Base-by-base conservation (phyloP, 2,113 vertebrate species). In the Pachypanchax playfairii region DNA sequence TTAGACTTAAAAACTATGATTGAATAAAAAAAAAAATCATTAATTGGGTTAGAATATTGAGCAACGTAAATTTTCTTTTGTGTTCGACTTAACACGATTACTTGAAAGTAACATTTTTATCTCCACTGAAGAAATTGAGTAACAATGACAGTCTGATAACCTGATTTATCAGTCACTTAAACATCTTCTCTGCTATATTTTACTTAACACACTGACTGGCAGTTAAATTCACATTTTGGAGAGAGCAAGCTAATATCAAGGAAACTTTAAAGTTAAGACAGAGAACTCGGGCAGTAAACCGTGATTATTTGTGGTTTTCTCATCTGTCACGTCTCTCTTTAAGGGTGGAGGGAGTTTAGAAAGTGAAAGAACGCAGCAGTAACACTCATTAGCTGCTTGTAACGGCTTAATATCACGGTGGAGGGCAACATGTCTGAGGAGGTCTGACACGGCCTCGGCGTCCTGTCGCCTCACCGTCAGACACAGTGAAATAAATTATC, bases 401-500 rank as follows among this genome's bases (percentile, higher is more conserved):
- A 83, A 82, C 61, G 26, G 76, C 80, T 88, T 87, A 82, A 88
- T 89, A 81, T 77, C 75, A 47, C 65, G 51, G 55, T 55, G 65
- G 72, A 80, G 86, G 80, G 79, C 84, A 63, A 78, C 82, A 82
- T 85, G 83, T 85, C 81, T 64, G 65, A 38, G 84, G 73, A 59
- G 80, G 80, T 80, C 75, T 75, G 84, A 85, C 73, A 82, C 36
- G 35, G 81, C 56, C 75, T 63, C 73, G 58, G 52, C 59, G 56
- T 84, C 81, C 79, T 76, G 85, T 77, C 88, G 73, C 56, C 68
- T 76, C 80, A 7, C 81, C 73, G 60, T 80, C 83, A 79, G 76
- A 84, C 87, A 73, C 81, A 71, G 61, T 26, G 70, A 88, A 82
- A 89, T 89, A 90, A 89, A 90, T 88, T 57, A 88, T 85, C 80